These are phyloP conservation scores for Pedionomus torquatus DNA, from an alignment of 2,113 vertebrate genomes.

Conservation along the genomic window DNA sequence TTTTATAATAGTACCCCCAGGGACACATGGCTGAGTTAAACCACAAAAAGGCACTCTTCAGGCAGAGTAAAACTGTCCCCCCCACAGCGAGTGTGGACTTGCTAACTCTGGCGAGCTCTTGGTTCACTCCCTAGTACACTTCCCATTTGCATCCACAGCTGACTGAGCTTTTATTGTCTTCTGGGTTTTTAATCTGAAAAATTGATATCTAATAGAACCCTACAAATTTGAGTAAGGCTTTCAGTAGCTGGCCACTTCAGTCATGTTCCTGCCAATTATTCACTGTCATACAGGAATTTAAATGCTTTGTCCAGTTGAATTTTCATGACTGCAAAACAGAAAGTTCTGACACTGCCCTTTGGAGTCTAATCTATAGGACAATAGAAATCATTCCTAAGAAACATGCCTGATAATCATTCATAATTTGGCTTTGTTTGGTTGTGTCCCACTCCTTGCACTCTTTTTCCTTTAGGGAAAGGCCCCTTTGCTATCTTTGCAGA, in stretches of 20 bases:
- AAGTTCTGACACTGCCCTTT: neutral
- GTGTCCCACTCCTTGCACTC: neutral
- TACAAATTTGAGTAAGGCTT: neutral
- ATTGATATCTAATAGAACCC: neutral
- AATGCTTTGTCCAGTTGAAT: neutral
- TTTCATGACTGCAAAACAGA: neutral
- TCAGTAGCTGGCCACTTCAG: neutral
- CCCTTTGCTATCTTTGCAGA: neutral
- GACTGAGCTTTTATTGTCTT: neutral
- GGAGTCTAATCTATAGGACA: neutral
- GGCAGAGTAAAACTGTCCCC: constrained; percentile 56
- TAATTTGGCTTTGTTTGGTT: constrained; percentile 6
- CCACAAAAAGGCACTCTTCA: constrained; percentile 66
- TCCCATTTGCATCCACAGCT: constrained; percentile 33
- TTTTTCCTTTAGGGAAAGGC: neutral
- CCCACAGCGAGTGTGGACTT: constrained; percentile 64
- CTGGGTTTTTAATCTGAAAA: constrained; percentile 26
- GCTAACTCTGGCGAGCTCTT: constrained; percentile 61
- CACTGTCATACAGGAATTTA: neutral
- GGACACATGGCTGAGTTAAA: constrained; percentile 58
- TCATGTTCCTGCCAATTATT: neutral
- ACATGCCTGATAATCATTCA: neutral
- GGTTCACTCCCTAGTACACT: constrained; percentile 25
- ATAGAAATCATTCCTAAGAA: neutral
- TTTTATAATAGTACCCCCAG: constrained; percentile 66